phyloP scores from a whole-genome alignment of 1,140 invertebrate species.

The Pseudomyrmex pallidus region DNA sequence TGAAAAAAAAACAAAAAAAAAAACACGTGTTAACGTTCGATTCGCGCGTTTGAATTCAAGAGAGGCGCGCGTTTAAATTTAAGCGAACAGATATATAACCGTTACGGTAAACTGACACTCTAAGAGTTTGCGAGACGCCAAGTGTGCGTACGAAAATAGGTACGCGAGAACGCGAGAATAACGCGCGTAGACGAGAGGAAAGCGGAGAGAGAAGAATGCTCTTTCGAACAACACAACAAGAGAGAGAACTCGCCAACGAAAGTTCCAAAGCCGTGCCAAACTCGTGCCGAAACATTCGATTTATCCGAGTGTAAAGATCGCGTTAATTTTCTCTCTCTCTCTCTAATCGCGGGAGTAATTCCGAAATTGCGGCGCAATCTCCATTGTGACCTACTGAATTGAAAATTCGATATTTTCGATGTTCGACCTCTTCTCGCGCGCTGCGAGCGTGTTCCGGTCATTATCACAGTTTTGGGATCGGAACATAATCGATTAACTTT shows the following conservation, averaged over 20 bases:
- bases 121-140: background rate
- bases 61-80: background rate
- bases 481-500: background rate
- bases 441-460: no score
- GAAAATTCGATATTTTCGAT: background rate
- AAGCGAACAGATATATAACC: background rate
- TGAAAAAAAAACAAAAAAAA: background rate
- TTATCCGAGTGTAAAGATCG: slow-evolving; percentile 17
- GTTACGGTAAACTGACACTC: slow-evolving; percentile 66
- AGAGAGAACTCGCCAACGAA: slow-evolving; percentile 9
- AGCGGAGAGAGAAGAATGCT: slow-evolving; percentile 45
- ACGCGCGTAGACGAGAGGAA: slow-evolving; percentile 14
- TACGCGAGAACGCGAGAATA: slow-evolving; percentile 6
- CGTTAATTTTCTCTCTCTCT: background rate
- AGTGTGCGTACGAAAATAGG: slow-evolving; percentile 60
- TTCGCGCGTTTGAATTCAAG: background rate
- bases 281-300: slow-evolving; percentile 56
- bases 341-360: background rate
- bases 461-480: slow-evolving; percentile 8
- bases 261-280: slow-evolving; percentile 26
- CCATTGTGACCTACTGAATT: background rate
- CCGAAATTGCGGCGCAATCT: background rate
- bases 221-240: slow-evolving; percentile 36
- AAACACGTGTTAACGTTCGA: background rate
- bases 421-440: slow-evolving; percentile 23